phyloP scores from a whole-genome alignment of 2,888 invertebrate species.

The Cantharis flavilabris region DNA sequence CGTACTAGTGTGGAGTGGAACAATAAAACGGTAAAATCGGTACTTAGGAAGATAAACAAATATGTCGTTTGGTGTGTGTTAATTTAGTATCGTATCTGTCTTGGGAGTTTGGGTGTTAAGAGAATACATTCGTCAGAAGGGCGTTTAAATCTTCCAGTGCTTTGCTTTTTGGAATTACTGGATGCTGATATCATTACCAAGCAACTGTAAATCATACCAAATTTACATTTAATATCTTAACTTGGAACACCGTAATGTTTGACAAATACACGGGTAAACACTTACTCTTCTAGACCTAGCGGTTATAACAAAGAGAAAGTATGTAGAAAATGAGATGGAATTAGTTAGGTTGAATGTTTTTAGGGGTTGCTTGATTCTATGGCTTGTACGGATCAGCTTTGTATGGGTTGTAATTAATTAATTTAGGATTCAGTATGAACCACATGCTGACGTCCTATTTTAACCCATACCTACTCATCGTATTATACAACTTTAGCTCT shows the following conservation, averaged over 20 bases:
- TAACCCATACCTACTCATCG: conserved; percentile 17
- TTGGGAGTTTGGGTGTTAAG: conserved; percentile 3
- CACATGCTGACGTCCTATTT: conserved; percentile 29
- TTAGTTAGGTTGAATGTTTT: conserved; percentile 10
- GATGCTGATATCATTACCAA: conserved; percentile 22
- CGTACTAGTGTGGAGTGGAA: conserved; percentile 9
- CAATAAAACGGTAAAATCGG: conserved; percentile 9
- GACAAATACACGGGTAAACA: conserved; percentile 27
- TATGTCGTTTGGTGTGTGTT: conserved; percentile 13
- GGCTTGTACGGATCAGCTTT: conserved; percentile 27
- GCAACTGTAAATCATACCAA: conserved; percentile 20
- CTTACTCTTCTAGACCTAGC: conserved; percentile 18
- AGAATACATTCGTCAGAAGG: conserved; percentile 17
- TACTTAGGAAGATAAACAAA: not conserved
- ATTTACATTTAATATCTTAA: conserved; percentile 27
- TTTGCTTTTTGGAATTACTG: conserved; percentile 4
- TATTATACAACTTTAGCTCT: conserved; percentile 19
- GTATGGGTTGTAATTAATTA: conserved; percentile 39
- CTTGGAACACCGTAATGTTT: conserved; percentile 25
- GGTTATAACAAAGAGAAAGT: conserved; percentile 15
- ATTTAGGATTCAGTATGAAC: conserved; percentile 33
- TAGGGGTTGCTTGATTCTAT: conserved; percentile 17
- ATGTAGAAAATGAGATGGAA: conserved; percentile 12
- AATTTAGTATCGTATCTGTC: conserved; percentile 17
- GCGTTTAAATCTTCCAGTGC: conserved; percentile 9